Conservation (phyloP, 2,888 invertebrate genomes). For the Drosophila seclusa region DNA sequence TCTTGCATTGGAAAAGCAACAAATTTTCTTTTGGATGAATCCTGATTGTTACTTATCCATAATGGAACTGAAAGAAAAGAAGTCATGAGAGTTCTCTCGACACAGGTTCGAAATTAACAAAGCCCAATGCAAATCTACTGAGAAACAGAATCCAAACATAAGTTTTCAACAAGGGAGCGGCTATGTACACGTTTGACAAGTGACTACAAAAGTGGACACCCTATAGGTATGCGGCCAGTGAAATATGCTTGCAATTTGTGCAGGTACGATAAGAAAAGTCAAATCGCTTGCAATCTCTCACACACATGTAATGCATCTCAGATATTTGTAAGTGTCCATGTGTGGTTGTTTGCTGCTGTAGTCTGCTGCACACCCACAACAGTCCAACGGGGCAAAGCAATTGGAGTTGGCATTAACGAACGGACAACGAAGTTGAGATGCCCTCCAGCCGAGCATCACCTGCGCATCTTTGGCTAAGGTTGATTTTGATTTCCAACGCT, state of each 20-base stretch:
- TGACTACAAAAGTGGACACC: background rate
- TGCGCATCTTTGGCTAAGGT: slow-evolving; percentile 52
- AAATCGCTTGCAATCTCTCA: slow-evolving; percentile 48
- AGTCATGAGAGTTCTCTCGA: background rate
- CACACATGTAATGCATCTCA: slow-evolving; percentile 7
- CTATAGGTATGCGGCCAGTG: slow-evolving; percentile 5
- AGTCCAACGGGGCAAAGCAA: slow-evolving; percentile 10
- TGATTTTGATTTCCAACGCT: slow-evolving; percentile 34
- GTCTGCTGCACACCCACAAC: slow-evolving; percentile 62
- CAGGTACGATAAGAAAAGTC: slow-evolving; percentile 70
- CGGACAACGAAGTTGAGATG: slow-evolving; percentile 38
- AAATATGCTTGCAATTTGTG: slow-evolving; percentile 69
- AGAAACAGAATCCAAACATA: slow-evolving; percentile 20
- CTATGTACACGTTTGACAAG: slow-evolving; percentile 32
- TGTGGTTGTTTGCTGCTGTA: slow-evolving; percentile 1
- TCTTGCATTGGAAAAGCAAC: background rate
- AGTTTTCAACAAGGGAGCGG: background rate
- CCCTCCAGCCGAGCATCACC: slow-evolving; percentile 61
- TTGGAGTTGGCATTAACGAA: slow-evolving; percentile 7
- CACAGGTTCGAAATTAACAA: background rate
- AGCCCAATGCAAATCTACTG: slow-evolving; percentile 23
- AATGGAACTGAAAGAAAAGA: no score
- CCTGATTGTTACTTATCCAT: no score
- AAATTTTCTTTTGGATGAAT: background rate
- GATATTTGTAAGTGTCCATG: slow-evolving; percentile 16